Conservation (phyloP, 2,888 invertebrate genomes). For the Brachyopa scutellaris region DNA sequence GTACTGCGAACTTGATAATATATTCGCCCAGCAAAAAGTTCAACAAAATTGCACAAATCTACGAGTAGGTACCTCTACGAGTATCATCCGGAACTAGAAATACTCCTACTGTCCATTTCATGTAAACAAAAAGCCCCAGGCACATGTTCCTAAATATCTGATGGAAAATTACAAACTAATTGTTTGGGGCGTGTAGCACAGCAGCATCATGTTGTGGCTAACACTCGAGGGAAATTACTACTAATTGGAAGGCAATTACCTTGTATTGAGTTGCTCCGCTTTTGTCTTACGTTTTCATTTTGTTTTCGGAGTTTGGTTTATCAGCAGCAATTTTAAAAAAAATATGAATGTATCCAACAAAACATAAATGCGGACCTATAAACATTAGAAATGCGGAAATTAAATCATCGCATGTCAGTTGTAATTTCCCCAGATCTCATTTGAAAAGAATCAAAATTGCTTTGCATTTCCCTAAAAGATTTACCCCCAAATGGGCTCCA, state of each 20-base stretch:
- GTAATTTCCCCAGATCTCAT: constrained; percentile 44
- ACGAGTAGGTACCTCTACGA: too few relatives aligned
- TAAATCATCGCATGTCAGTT: constrained; percentile 50
- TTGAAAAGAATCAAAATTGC: constrained; percentile 21
- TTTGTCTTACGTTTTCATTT: background rate
- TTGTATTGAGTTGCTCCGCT: background rate
- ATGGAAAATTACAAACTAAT: background rate
- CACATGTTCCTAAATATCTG: too few relatives aligned
- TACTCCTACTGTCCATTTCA: too few relatives aligned
- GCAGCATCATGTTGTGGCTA: too few relatives aligned
- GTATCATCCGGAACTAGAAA: too few relatives aligned
- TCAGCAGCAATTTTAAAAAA: background rate
- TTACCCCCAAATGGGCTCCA: constrained; percentile 3
- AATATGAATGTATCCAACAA: constrained; percentile 25
- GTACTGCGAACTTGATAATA: too few relatives aligned
- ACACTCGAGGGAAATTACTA: background rate
- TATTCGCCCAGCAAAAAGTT: too few relatives aligned
- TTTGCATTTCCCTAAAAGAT: constrained; percentile 10
- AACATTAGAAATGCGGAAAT: constrained; percentile 48
- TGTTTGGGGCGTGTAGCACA: background rate
- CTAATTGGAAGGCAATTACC: background rate
- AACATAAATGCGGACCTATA: background rate
- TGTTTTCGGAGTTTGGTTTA: too few relatives aligned
- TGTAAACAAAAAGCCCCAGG: too few relatives aligned
- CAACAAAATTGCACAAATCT: too few relatives aligned